Base-by-base conservation (phyloP, 2,113 vertebrate genomes). In the Saccopteryx bilineata region DNA sequence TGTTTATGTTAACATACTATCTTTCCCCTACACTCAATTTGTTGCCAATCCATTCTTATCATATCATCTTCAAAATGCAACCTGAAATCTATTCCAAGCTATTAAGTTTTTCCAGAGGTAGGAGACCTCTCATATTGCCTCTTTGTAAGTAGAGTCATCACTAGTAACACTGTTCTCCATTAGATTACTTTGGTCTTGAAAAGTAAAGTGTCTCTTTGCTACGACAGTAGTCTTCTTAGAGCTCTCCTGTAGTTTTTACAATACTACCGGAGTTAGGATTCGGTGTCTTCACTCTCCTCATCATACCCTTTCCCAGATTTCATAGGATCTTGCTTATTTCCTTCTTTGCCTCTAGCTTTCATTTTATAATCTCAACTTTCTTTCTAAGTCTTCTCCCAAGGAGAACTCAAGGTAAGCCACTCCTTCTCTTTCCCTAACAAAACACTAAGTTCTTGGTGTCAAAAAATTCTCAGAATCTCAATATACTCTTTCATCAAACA, bases 51-150 rank as follows among this genome's bases (percentile, higher is more conserved):
- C 19, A 72, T 12, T 78, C 19, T 21, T 91, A 17, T 48, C 63
- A 46, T 19, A 63, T n/a, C 4, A 95, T 85, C 83, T 75, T 95
- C 78, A 96, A 92, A 94, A 33, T 46, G 24, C 26, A 86, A 17
- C 33, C 65, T 90, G 54, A 88, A 90, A 87, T 78, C 15, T 84
- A 78, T 50, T 63, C 28, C 69, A 31, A 90, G 60, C 23, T 91
- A 95, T 66, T 12, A 68, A 60, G 18, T 74, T 90, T 63, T 81
- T 56, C 56, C 13, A 72, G 74, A 52, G 50, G 15, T 19, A 76
- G 19, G 6, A 78, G 75, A 78, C 2, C 21, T 63, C 58, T 74
- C 72, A 63, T 15, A 60, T 21, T 8, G 85, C 48, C 31, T 61
- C 17, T 94, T 17, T 13, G 61, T 63, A 93, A 79, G 68, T 28